Conservation (phyloP, 1,140 invertebrate genomes). For the Macrobrachium rosenbergii region DNA sequence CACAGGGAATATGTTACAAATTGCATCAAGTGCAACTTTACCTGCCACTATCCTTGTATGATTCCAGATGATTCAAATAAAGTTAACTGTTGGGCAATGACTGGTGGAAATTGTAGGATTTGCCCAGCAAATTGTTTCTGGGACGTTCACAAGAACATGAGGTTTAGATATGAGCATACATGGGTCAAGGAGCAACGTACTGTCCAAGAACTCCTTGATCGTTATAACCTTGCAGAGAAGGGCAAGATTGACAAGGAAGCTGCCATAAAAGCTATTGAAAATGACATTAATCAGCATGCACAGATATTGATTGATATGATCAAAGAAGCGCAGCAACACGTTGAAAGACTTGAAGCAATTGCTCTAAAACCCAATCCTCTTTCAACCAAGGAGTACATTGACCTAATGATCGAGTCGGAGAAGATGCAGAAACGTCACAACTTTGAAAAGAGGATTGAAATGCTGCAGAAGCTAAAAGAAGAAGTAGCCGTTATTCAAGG, state of each 20-base stretch:
- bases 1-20: constrained; percentile 31
- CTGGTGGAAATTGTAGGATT: constrained; percentile 6
- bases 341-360: constrained; percentile 35
- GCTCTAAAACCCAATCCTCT: constrained; percentile 43
- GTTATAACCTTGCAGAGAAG: constrained; percentile 22
- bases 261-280: constrained; percentile 20
- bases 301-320: constrained; percentile 21
- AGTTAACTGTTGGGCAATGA: constrained; percentile 15
- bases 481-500: constrained; percentile 37
- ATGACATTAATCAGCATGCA: constrained; percentile 35
- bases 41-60: constrained; percentile 37
- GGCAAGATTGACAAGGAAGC: constrained; percentile 37
- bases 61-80: constrained; percentile 42
- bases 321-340: constrained; percentile 20
- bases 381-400: constrained; percentile 47
- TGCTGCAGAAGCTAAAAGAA: constrained; percentile 19
- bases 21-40: constrained; percentile 41
- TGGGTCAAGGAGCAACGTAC: constrained; percentile 31
- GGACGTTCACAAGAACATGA: constrained; percentile 35
- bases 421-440: constrained; percentile 36
- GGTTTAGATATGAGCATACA: neutral
- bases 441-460: constrained; percentile 26
- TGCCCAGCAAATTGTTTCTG: constrained; percentile 30
- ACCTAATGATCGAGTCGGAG: constrained; percentile 49
- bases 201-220: constrained; percentile 32